A percentile compares a stretch with the other conserved stretches of the same genome.
These are phyloP conservation scores for Streptopelia turtur DNA, from an alignment of 2,797 vertebrate species.

Conservation along the genomic window DNA sequence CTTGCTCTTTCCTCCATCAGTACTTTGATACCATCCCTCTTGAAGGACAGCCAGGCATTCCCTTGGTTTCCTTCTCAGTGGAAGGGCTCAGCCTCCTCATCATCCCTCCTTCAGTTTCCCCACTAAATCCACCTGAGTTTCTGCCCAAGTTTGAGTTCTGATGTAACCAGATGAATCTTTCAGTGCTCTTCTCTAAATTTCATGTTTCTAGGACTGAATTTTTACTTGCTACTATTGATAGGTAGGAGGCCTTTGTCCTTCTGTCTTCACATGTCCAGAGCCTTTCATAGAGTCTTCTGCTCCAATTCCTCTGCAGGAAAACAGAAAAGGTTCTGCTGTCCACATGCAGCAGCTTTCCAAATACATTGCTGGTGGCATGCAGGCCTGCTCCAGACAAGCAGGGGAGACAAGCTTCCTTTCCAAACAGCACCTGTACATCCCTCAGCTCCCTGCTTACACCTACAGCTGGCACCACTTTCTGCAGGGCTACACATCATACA, in stretches of 20 bases:
- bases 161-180: too few relatives aligned
- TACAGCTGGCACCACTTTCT: not conserved
- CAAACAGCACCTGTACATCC: not conserved
- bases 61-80: too few relatives aligned
- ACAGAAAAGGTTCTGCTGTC: not conserved
- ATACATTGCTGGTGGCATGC: not conserved
- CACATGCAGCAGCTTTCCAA: not conserved
- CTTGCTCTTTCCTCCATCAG: too few relatives aligned
- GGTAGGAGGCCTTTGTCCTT: not conserved
- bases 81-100: too few relatives aligned
- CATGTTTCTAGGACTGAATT: too few relatives aligned
- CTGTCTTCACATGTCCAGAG: not conserved
- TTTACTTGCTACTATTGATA: too few relatives aligned
- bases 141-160: too few relatives aligned
- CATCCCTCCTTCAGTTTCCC: too few relatives aligned
- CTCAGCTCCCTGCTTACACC: not conserved
- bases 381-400: not conserved
- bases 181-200: too few relatives aligned
- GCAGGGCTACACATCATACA: not conserved
- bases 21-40: too few relatives aligned
- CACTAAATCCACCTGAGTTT: too few relatives aligned
- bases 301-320: not conserved
- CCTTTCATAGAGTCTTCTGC: not conserved
- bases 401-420: not conserved
- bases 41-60: too few relatives aligned